Percentiles rank a stretch among this genome's conserved stretches.
Conservation (phyloP, 2,113 vertebrate species). For the Crotalus helleri region DNA sequence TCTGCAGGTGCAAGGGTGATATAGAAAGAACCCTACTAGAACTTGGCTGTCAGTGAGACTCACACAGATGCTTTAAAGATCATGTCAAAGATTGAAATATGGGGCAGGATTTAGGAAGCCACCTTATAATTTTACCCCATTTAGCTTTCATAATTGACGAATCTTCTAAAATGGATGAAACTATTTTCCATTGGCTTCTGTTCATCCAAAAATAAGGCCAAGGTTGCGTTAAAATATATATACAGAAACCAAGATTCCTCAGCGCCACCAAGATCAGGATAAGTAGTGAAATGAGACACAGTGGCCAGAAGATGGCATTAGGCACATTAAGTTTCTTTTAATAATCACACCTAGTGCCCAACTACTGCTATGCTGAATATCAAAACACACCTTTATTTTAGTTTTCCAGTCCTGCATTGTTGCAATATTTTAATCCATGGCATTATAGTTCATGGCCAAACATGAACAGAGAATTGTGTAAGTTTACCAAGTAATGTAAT, state of each 20-base stretch:
- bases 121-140: neutral
- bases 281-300: slow-evolving; percentile 33
- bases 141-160: neutral
- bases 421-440: slow-evolving; percentile 35
- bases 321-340: slow-evolving; percentile 56
- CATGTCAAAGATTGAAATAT: slow-evolving; percentile 4
- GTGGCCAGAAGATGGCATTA: slow-evolving; percentile 65
- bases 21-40: neutral
- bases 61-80: slow-evolving; percentile 2
- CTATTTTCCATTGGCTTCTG: neutral
- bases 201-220: slow-evolving; percentile 24
- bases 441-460: slow-evolving; percentile 14
- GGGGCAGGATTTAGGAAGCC: neutral
- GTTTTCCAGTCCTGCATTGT: slow-evolving; percentile 32
- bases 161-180: slow-evolving; percentile 12
- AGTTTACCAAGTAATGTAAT: slow-evolving; percentile 34
- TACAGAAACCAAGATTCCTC: neutral
- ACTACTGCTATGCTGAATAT: slow-evolving; percentile 47
- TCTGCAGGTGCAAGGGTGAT: neutral
- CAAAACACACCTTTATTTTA: slow-evolving; percentile 56
- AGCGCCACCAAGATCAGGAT: slow-evolving; percentile 29
- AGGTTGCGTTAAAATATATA: neutral
- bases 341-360: slow-evolving; percentile 50
- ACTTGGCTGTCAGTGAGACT: neutral
- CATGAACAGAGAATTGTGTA: slow-evolving; percentile 30